A percentile compares a stretch with the other conserved stretches of the same genome.
Conservation (phyloP, 2,113 vertebrate species). For the Centropus unirufus region DNA sequence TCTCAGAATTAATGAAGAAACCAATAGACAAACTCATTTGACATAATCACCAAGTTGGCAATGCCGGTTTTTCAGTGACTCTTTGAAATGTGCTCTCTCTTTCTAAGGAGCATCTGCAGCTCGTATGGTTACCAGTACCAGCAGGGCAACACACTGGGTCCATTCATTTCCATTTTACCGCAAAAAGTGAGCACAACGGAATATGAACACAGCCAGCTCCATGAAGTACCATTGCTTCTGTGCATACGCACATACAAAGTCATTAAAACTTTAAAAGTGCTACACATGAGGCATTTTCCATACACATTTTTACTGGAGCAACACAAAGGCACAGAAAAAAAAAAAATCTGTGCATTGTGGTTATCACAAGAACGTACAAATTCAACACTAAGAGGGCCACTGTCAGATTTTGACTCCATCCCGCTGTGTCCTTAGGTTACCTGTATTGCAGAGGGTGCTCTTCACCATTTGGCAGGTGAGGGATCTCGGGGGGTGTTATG, state of each 20-base stretch:
- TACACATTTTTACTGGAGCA: neutral
- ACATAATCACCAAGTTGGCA: neutral
- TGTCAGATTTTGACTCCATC: neutral
- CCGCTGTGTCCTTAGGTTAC: constrained; percentile 68
- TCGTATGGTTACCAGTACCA: neutral
- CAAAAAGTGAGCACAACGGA: neutral
- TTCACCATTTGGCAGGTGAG: constrained; percentile 89
- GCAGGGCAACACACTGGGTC: neutral
- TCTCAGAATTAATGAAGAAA: neutral
- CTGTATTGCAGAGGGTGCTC: constrained; percentile 93
- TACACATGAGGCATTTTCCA: neutral
- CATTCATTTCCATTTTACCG: neutral
- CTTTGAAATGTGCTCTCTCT: neutral
- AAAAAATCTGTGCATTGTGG: neutral
- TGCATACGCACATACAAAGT: neutral
- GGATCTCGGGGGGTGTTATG: constrained; percentile 95
- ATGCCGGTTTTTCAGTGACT: neutral
- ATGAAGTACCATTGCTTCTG: neutral
- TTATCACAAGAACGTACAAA: neutral
- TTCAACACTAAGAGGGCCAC: neutral
- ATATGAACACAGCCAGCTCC: neutral
- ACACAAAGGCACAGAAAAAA: neutral
- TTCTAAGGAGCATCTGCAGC: neutral
- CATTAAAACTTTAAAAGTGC: neutral
- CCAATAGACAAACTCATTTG: neutral